These are phyloP conservation scores for Prosopocoilus inquinatus DNA, from an alignment of 2,888 invertebrate species.

Conservation along the genomic window DNA sequence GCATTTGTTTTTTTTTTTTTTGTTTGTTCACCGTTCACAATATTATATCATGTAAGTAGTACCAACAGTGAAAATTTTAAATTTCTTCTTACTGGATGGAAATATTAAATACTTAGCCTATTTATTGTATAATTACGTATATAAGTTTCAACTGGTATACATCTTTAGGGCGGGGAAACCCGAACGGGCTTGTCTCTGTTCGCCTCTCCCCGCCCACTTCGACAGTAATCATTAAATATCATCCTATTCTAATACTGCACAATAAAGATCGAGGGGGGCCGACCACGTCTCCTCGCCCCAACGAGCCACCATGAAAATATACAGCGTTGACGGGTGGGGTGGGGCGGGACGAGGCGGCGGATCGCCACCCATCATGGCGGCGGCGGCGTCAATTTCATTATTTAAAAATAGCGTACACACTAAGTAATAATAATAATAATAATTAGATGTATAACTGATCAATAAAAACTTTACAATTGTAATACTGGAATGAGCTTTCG, in stretches of 20 bases:
- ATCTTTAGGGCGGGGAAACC: constrained; percentile 1
- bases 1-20: constrained; percentile 1
- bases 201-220: constrained; percentile 17
- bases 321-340: no score
- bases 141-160: constrained; percentile 29
- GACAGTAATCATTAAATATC: constrained; percentile 16
- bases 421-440: constrained; percentile 2
- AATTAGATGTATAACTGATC: constrained; percentile 22
- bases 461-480: constrained; percentile 28
- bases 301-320: no score
- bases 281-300: background rate
- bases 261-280: constrained; percentile 17
- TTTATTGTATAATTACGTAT: constrained; percentile 45
- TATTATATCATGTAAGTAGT: background rate
- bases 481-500: constrained; percentile 50
- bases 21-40: background rate
- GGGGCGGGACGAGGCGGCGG: no score
- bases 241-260: constrained; percentile 34
- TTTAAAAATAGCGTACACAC: constrained; percentile 1
- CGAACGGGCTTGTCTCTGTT: no score
- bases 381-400: background rate
- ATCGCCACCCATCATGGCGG: background rate
- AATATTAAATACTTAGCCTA: constrained; percentile 31
- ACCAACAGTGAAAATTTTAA: constrained; percentile 8
- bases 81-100: constrained; percentile 40